Evolutionary conservation across 2,113 vertebrate genomes (phyloP), one percentile per base, ranked within the genome.

Genomic region (Carassius carassius): DNA sequence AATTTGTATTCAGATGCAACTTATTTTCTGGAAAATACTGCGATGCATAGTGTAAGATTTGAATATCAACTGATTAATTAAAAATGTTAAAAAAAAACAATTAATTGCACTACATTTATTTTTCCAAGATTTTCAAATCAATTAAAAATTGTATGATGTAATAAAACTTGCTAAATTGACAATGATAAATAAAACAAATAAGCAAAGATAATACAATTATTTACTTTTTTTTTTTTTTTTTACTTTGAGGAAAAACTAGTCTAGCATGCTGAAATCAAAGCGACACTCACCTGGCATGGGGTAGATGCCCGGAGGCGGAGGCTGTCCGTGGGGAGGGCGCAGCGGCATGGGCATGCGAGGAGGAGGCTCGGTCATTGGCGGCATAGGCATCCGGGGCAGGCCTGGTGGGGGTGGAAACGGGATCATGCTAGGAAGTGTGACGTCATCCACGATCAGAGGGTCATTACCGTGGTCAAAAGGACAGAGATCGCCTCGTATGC

Each of bases 381-480:
- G 95, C 89, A 95, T 92, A 58, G 96, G 94, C 91, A 98, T 92
- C 35, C 96, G 94, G 58, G 96, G 94, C 95, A 88, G 94, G 88
- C 86, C 95, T 0, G 97, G 97, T 0, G 97, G 97, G 0, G 97
- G 97, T 1, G 97, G 98, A 88, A 99, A 99, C 4, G 98, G 98
- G 90, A 99, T 98, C 92, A 99, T 99, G 78, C 95, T 96, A 2
- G 98, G 97, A 88, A 99, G 90, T 87, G 96, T 97, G 81, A 98
- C 97, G 82, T 99, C 97, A 73, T 99, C 97, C 6, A 98, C 97
- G 6, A 98, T 96, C 62, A 99, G 90, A 0, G 97, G 97, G 87
- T 99, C 98, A 51, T 96, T 98, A 78, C 98, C 97, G 49, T 99
- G 98, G 89, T 99, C 97, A 37, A 97, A 99, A 11, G 94, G 97